These are phyloP conservation scores for Cataglyphis cursor DNA, from an alignment of 2,888 invertebrate genomes.

Conservation along the genomic window DNA sequence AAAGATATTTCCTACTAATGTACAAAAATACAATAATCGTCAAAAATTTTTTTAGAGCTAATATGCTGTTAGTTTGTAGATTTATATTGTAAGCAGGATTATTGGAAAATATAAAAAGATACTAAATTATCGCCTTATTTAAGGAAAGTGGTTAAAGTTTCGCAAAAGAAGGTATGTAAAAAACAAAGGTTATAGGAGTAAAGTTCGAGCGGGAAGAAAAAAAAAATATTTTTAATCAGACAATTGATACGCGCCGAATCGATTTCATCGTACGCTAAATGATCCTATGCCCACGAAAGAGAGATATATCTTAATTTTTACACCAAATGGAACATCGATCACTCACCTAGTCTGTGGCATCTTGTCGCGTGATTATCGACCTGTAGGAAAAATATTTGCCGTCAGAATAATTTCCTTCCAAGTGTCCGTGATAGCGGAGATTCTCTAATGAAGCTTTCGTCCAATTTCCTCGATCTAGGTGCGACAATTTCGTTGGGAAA, in stretches of 20 bases:
- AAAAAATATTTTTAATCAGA: slow-evolving; percentile 17
- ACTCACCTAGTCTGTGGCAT: slow-evolving; percentile 86
- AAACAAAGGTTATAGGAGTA: slow-evolving; percentile 74
- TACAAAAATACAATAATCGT: slow-evolving; percentile 20
- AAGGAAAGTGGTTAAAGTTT: slow-evolving; percentile 23
- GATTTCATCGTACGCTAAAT: not conserved
- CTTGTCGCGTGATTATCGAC: slow-evolving; percentile 78
- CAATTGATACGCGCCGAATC: not conserved
- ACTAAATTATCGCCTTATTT: slow-evolving; percentile 5
- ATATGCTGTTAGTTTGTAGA: not conserved
- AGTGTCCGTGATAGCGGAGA: slow-evolving; percentile 23
- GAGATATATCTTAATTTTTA: slow-evolving; percentile 42
- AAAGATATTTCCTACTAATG: not conserved
- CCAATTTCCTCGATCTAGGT: slow-evolving; percentile 29
- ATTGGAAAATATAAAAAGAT: not conserved
- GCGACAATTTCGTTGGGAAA: slow-evolving; percentile 60
- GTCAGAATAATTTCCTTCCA: slow-evolving; percentile 55
- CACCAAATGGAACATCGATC: slow-evolving; percentile 68
- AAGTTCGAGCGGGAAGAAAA: slow-evolving; percentile 39
- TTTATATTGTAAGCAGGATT: not conserved
- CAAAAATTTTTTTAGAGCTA: slow-evolving; percentile 37
- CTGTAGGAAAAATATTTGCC: slow-evolving; percentile 72
- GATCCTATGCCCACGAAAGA: no score
- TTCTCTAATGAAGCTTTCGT: slow-evolving; percentile 24
- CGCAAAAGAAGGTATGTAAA: not conserved